Percentiles rank a stretch among this genome's conserved stretches.
These are phyloP conservation scores for Andrena fulva DNA, from an alignment of 2,888 invertebrate genomes.

Conservation along the genomic window DNA sequence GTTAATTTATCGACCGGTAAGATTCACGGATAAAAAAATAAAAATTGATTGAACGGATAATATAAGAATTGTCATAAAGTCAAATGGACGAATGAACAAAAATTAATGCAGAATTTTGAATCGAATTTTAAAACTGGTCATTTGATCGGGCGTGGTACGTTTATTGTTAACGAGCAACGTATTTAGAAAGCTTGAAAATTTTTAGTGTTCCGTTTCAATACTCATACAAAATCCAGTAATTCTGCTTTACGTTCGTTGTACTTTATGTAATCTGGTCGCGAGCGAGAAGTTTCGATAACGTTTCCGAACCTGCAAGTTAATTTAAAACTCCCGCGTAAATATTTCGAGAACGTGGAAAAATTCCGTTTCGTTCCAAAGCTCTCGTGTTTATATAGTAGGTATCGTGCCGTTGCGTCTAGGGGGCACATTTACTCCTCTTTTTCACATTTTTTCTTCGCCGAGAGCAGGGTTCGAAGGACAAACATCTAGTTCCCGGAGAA, in stretches of 20 bases:
- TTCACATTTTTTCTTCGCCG: too few species aligned
- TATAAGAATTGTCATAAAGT: too few species aligned
- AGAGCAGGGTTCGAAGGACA: too few species aligned
- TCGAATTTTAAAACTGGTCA: too few species aligned
- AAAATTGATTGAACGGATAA: too few species aligned
- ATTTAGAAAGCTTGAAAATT: neutral
- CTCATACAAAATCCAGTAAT: neutral
- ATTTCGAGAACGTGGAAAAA: neutral
- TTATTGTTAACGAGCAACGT: too few species aligned
- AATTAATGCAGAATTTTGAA: too few species aligned
- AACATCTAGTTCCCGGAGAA: neutral
- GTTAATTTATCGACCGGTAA: too few species aligned
- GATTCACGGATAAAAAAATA: too few species aligned
- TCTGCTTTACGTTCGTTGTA: neutral
- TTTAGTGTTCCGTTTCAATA: neutral
- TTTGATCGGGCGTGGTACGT: too few species aligned
- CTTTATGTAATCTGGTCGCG: neutral
- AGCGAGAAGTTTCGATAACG: neutral
- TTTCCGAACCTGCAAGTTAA: constrained; percentile 7
- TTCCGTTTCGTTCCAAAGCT: neutral
- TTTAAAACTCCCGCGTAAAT: neutral
- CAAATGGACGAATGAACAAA: too few species aligned
- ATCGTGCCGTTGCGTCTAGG: neutral
- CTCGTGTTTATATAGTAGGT: neutral
- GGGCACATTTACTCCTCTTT: too few species aligned